Conservation (phyloP, 1,140 invertebrate genomes). For the Dendroctonus valens region DNA sequence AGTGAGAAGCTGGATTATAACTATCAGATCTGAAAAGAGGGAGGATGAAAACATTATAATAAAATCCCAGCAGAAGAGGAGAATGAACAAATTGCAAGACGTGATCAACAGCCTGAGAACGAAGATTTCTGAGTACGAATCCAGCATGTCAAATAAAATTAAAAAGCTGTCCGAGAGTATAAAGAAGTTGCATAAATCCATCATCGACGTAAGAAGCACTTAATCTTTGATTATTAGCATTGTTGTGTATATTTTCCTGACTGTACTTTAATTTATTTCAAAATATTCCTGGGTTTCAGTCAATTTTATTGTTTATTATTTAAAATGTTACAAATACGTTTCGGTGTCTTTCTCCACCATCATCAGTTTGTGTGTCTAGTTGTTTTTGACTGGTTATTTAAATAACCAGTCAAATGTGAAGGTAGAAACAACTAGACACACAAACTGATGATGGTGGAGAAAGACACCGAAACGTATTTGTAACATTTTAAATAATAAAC, state of each 20-base stretch:
- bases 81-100: constrained; percentile 78
- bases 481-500: not conserved
- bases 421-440: too few species aligned
- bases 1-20: constrained; percentile 87
- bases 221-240: not conserved
- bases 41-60: constrained; percentile 85
- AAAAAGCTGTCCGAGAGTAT: constrained; percentile 56
- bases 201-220: constrained; percentile 53
- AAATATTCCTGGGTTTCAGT: too few species aligned
- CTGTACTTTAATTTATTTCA: too few species aligned
- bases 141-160: constrained; percentile 50
- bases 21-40: constrained; percentile 75
- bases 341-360: too few species aligned
- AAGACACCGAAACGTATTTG: too few species aligned
- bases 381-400: too few species aligned
- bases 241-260: too few species aligned
- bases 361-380: too few species aligned
- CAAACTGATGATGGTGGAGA: too few species aligned
- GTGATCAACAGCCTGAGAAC: constrained; percentile 61
- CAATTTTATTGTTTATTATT: too few species aligned
- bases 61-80: constrained; percentile 77
- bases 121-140: constrained; percentile 62
- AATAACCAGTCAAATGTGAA: too few species aligned
- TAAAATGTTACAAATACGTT: too few species aligned
- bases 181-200: constrained; percentile 61